Conservation (phyloP, 2,888 invertebrate species). For the Philereme vetulata region DNA sequence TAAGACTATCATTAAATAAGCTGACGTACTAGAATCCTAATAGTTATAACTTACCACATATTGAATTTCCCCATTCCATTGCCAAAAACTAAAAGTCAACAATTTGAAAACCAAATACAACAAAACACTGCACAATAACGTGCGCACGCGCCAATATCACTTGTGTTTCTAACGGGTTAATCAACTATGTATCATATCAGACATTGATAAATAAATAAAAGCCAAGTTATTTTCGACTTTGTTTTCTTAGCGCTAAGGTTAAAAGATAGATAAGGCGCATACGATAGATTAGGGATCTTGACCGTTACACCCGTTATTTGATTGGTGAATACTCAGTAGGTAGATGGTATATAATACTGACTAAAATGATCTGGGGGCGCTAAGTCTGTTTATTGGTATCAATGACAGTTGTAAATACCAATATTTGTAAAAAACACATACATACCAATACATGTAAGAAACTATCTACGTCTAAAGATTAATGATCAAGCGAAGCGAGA, state of each 20-base stretch:
- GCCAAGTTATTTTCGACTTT: constrained; percentile 5
- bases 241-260: background rate
- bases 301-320: background rate
- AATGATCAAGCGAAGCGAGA: too few species aligned
- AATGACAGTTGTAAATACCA: too few species aligned
- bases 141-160: constrained; percentile 40
- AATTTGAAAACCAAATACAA: background rate
- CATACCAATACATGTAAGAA: too few species aligned
- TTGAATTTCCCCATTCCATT: constrained; percentile 62
- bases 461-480: too few species aligned
- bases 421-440: too few species aligned
- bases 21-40: too few species aligned
- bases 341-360: background rate
- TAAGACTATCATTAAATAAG: constrained; percentile 1
- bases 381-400: too few species aligned
- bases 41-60: constrained; percentile 49
- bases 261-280: background rate
- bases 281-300: background rate
- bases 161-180: constrained; percentile 30
- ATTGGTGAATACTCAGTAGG: background rate
- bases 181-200: constrained; percentile 1
- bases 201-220: background rate
- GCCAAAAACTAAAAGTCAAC: constrained; percentile 23
- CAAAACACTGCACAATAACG: constrained; percentile 18
- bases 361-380: too few species aligned